phyloP scores from a whole-genome alignment of 2,888 invertebrate species.

The Tetragnatha montana region DNA sequence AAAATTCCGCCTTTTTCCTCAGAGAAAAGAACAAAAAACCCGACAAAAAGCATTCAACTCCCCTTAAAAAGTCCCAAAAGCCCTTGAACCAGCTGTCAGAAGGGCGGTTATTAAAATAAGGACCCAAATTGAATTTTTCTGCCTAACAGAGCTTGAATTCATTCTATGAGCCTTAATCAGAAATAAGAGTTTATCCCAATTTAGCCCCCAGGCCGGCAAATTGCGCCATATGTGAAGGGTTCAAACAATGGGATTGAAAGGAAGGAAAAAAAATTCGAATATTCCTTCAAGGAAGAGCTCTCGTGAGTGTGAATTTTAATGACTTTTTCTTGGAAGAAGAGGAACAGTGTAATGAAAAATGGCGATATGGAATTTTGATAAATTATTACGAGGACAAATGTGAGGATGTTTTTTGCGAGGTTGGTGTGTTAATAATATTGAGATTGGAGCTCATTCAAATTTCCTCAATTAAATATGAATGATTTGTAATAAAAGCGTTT shows the following conservation, averaged over 20 bases:
- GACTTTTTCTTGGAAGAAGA: conserved; percentile 1
- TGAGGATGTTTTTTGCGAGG: neutral
- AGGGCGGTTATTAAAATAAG: conserved; percentile 19
- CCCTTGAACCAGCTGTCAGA: neutral
- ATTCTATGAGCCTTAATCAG: conserved; percentile 15
- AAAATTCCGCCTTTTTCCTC: neutral
- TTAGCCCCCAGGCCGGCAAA: neutral
- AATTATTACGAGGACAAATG: neutral
- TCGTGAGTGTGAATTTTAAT: conserved; percentile 37
- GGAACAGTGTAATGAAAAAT: conserved; percentile 8
- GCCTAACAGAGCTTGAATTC: conserved; percentile 10
- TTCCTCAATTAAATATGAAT: neutral
- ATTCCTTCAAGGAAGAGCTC: neutral
- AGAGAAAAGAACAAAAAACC: neutral
- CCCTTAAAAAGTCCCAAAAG: neutral
- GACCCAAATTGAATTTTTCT: conserved; percentile 28
- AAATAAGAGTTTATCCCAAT: conserved; percentile 30
- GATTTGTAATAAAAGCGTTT: neutral
- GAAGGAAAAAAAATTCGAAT: neutral
- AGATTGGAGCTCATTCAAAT: conserved; percentile 5
- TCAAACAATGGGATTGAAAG: conserved; percentile 1
- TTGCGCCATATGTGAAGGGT: neutral
- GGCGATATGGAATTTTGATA: conserved; percentile 9
- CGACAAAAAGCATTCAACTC: neutral
- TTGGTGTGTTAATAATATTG: conserved; percentile 4